Percentiles rank a stretch among this genome's conserved stretches.
Evolutionary conservation across 2,797 vertebrate species (phyloP).

Genomic region (Loris lydekkerianus): DNA sequence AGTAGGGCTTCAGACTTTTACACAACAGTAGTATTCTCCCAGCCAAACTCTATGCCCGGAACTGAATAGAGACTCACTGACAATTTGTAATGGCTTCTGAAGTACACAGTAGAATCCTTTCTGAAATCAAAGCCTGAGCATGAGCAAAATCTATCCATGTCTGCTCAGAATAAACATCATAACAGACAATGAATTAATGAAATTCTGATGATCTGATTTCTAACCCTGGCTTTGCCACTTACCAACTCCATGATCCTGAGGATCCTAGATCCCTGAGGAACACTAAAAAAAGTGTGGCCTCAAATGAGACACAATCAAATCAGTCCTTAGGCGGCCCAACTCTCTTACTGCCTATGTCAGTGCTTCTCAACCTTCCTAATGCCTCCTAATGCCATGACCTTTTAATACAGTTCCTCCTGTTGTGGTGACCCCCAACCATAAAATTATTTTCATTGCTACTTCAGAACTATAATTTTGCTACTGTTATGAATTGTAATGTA

Average conservation of each 20-base stretch:
- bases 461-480: no score
- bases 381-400: no score
- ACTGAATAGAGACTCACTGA: not conserved
- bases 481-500: no score
- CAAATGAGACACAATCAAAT: not conserved
- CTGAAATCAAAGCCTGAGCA: not conserved
- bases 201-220: not conserved
- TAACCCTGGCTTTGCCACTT: not conserved
- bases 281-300: not conserved
- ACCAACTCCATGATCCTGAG: not conserved
- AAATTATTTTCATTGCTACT: no score
- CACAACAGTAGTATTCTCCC: not conserved
- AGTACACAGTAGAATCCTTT: not conserved
- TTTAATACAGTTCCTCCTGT: no score
- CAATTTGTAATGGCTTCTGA: not conserved
- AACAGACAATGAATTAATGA: not conserved
- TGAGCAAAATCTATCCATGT: not conserved
- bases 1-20: not conserved
- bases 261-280: not conserved
- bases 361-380: no score
- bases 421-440: no score
- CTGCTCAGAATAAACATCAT: not conserved
- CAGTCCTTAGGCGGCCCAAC: not conserved
- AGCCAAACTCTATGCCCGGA: constrained; percentile 16
- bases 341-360: not conserved